Percentiles rank a stretch among this genome's conserved stretches.
phyloP scores from a whole-genome alignment of 2,113 vertebrate genomes.

The Oostethus manadensis region DNA sequence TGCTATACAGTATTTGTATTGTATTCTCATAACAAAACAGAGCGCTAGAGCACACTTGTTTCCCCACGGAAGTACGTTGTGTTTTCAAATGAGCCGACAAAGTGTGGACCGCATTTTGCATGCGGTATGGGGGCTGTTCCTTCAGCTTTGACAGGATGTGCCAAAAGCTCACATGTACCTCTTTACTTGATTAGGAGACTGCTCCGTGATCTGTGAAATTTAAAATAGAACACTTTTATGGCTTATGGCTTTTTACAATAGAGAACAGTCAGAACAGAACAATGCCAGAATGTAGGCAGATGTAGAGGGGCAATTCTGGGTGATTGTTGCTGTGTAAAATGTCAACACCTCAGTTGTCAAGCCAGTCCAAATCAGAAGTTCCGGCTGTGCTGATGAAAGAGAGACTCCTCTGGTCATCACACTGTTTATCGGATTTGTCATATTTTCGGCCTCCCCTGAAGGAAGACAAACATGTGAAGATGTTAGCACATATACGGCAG shows the following conservation, averaged over 20 bases:
- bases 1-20: no score
- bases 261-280: no score
- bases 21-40: background rate
- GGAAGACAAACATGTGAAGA: slow-evolving; percentile 17
- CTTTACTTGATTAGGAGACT: slow-evolving; percentile 10
- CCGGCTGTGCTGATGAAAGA: slow-evolving; percentile 4
- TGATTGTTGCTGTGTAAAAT: background rate
- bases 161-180: slow-evolving; percentile 3
- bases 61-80: background rate
- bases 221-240: slow-evolving; percentile 21
- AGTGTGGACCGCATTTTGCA: slow-evolving; percentile 13
- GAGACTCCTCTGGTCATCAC: slow-evolving; percentile 1
- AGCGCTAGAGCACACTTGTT: slow-evolving; percentile 6
- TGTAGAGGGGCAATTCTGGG: background rate
- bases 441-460: background rate
- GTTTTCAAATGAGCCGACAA: slow-evolving; percentile 1
- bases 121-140: slow-evolving; percentile 14
- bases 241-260: no score
- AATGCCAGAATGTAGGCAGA: background rate
- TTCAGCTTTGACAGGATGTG: slow-evolving; percentile 16
- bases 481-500: slow-evolving; percentile 24
- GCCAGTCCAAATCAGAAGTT: background rate
- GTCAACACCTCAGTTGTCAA: background rate
- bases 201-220: slow-evolving; percentile 28
- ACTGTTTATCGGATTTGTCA: slow-evolving; percentile 8